Percentiles rank a stretch among this genome's conserved stretches.
These are phyloP conservation scores for Epinotia nisella DNA, from an alignment of 2,888 invertebrate genomes.

Conservation along the genomic window DNA sequence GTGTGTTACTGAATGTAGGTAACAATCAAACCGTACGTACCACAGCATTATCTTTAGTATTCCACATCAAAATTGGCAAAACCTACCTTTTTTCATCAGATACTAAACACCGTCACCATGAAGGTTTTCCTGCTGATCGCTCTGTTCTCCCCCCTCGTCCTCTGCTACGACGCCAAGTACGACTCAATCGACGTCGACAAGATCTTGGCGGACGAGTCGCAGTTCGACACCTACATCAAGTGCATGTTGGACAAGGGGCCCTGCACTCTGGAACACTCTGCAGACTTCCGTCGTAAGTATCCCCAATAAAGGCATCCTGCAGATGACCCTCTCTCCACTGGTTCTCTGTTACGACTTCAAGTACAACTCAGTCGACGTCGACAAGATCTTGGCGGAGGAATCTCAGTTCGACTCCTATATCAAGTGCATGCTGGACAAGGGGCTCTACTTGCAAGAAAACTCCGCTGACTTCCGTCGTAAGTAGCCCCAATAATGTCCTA, in stretches of 20 bases:
- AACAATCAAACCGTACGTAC: no score
- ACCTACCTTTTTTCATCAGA: background rate
- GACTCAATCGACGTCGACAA: slow-evolving; percentile 73
- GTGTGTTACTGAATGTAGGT: no score
- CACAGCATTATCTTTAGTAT: no score
- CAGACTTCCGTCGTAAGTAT: slow-evolving; percentile 69
- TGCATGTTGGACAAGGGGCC: slow-evolving; percentile 74
- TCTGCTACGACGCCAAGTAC: slow-evolving; percentile 70
- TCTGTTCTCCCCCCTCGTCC: slow-evolving; percentile 53
- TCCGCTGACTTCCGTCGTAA: no score
- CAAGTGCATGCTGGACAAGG: no score
- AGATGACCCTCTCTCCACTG: slow-evolving; percentile 53
- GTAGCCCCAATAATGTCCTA: no score
- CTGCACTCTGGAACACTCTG: slow-evolving; percentile 64
- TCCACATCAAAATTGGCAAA: background rate
- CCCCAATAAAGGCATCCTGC: slow-evolving; percentile 24
- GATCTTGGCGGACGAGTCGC: slow-evolving; percentile 63
- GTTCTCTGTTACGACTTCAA: no score
- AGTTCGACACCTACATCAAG: slow-evolving; percentile 63
- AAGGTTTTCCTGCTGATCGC: slow-evolving; percentile 53
- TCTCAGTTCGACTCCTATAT: no score
- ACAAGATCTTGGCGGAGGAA: no score
- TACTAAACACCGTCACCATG: slow-evolving; percentile 49
- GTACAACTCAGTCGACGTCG: no score
- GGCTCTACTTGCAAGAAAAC: no score